phyloP scores from a whole-genome alignment of 2,888 invertebrate species.

The Tachina grossa region DNA sequence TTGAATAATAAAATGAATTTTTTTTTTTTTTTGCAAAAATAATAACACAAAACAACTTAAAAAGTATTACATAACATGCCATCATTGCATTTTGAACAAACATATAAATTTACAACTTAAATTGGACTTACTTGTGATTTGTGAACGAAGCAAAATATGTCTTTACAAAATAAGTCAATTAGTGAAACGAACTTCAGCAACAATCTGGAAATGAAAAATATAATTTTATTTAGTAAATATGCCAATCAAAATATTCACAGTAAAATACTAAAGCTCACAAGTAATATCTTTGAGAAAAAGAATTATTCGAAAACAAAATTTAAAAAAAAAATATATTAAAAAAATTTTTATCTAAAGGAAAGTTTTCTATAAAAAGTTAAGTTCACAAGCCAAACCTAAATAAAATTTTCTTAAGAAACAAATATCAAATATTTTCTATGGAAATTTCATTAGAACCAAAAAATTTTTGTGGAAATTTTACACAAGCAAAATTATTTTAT shows the following conservation, averaged over 20 bases:
- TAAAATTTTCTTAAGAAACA: no score
- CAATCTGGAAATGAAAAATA: no score
- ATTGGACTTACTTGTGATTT: background rate
- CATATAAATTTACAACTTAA: background rate
- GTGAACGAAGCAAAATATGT: background rate
- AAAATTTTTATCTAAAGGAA: background rate
- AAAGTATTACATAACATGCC: conserved; percentile 19
- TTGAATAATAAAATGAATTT: conserved; percentile 64
- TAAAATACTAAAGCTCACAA: no score
- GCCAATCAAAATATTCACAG: no score
- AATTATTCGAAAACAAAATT: background rate
- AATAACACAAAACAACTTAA: conserved; percentile 23
- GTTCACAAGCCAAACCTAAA: no score
- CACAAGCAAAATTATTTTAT: no score
- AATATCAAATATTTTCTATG: background rate
- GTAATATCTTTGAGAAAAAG: background rate
- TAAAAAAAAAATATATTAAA: background rate
- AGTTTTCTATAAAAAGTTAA: background rate
- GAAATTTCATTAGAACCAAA: background rate
- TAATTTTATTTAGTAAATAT: no score
- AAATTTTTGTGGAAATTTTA: no score
- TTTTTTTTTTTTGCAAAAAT: conserved; percentile 5
- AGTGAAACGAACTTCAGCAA: background rate
- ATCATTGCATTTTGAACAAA: conserved; percentile 9
- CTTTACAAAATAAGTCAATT: background rate